Conservation (phyloP, 2,797 vertebrate genomes). For the Enteromius mattozi region DNA sequence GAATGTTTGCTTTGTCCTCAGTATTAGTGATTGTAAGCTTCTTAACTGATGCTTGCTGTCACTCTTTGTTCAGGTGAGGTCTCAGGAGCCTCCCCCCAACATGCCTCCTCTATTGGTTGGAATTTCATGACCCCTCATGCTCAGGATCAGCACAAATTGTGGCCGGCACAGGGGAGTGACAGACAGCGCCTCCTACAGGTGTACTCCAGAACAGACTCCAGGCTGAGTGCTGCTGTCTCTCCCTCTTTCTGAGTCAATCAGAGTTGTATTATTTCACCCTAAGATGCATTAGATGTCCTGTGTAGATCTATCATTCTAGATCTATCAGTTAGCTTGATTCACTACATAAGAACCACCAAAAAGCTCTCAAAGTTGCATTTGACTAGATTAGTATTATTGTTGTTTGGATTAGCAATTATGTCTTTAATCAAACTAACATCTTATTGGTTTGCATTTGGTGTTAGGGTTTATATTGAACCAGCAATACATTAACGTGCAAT, state of each 20-base stretch:
- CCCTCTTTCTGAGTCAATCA: conserved; percentile 35
- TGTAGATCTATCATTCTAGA: not conserved
- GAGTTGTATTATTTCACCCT: not conserved
- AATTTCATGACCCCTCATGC: conserved; percentile 70
- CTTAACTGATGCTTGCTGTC: conserved; percentile 11
- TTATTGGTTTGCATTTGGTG: conserved; percentile 10
- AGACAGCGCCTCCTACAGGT: conserved; percentile 38
- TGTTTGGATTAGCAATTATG: not conserved
- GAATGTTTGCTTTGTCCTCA: not conserved
- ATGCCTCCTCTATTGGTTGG: conserved; percentile 67
- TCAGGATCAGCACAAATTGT: conserved; percentile 63
- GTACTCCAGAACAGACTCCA: conserved; percentile 32
- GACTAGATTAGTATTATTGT: conserved; percentile 8
- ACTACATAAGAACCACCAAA: conserved; percentile 15
- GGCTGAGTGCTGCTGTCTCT: conserved; percentile 3
- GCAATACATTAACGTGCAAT: conserved; percentile 40
- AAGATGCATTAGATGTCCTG: not conserved
- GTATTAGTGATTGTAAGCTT: not conserved
- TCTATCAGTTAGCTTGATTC: not conserved
- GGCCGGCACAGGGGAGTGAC: conserved; percentile 9
- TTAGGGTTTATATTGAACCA: conserved; percentile 21
- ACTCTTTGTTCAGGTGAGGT: conserved; percentile 75
- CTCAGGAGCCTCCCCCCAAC: conserved; percentile 68
- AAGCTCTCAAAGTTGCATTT: conserved; percentile 20
- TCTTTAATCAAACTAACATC: conserved; percentile 15